phyloP scores from a whole-genome alignment of 2,888 invertebrate species.

The Drosophila neonasuta region DNA sequence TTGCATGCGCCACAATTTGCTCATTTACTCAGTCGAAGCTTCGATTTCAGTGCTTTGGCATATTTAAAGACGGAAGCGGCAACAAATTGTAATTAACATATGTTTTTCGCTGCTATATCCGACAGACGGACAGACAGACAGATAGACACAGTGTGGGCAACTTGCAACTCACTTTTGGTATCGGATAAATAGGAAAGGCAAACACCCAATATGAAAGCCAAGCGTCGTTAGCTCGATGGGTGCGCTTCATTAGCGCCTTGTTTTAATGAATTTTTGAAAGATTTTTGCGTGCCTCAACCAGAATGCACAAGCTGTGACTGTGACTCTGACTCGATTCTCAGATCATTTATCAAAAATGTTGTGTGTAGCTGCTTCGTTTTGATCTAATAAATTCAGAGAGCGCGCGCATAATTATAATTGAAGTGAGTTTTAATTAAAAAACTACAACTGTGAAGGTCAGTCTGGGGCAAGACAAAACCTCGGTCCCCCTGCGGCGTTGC shows the following conservation, averaged over 20 bases:
- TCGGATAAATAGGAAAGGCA: constrained; percentile 29
- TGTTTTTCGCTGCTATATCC: constrained; percentile 15
- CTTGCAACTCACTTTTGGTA: not conserved
- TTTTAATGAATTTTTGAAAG: constrained; percentile 26
- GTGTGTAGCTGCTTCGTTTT: constrained; percentile 23
- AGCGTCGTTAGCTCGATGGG: constrained; percentile 37
- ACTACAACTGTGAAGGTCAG: constrained; percentile 50
- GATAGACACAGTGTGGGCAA: constrained; percentile 23
- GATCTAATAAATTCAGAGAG: constrained; percentile 62
- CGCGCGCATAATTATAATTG: constrained; percentile 57
- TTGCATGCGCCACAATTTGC: constrained; percentile 44
- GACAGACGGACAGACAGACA: not conserved
- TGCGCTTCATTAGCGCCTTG: constrained; percentile 67
- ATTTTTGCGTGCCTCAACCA: constrained; percentile 21
- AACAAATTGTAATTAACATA: constrained; percentile 50
- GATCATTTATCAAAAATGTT: constrained; percentile 50
- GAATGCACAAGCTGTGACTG: constrained; percentile 55
- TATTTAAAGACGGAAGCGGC: constrained; percentile 52
- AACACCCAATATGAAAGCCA: constrained; percentile 46
- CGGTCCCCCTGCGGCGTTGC: constrained; percentile 19
- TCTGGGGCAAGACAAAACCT: constrained; percentile 35
- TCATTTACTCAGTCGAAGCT: constrained; percentile 22
- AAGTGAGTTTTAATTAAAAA: constrained; percentile 69
- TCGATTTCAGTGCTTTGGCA: constrained; percentile 39
- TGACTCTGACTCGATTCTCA: constrained; percentile 16